These are phyloP conservation scores for Gandaritis pyraliata DNA, from an alignment of 2,888 invertebrate genomes.

Conservation along the genomic window DNA sequence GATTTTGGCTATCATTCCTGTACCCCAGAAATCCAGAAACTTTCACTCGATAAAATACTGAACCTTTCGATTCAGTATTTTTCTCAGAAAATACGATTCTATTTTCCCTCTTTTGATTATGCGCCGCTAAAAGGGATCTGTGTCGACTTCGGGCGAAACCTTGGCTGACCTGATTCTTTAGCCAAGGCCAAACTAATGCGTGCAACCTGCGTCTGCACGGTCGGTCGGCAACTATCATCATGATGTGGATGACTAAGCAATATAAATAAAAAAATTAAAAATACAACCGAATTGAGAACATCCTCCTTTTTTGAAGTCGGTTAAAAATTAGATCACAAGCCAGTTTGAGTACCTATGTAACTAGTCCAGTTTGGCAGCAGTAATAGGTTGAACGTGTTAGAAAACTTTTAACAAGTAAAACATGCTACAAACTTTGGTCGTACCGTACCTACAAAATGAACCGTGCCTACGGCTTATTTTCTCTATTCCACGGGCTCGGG, in stretches of 20 bases:
- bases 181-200: constrained; percentile 14
- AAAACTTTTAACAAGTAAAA: not conserved
- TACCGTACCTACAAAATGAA: constrained; percentile 3
- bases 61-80: constrained; percentile 27
- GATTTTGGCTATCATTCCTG: constrained; percentile 19
- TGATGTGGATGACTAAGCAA: too few relatives aligned
- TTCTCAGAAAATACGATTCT: constrained; percentile 24
- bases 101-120: constrained; percentile 38
- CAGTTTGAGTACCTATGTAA: too few relatives aligned
- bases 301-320: too few relatives aligned
- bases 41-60: constrained; percentile 25
- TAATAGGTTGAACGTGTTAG: not conserved
- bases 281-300: too few relatives aligned
- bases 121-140: constrained; percentile 32
- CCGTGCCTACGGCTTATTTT: constrained; percentile 25
- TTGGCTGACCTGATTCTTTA: constrained; percentile 44
- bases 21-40: constrained; percentile 17
- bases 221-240: too few relatives aligned
- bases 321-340: too few relatives aligned
- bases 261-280: too few relatives aligned
- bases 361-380: not conserved
- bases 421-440: constrained; percentile 2
- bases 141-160: constrained; percentile 31
- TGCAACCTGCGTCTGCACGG: not conserved
- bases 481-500: constrained; percentile 43